phyloP scores from a whole-genome alignment of 2,888 invertebrate species.

The Habrosyne pyritoides region DNA sequence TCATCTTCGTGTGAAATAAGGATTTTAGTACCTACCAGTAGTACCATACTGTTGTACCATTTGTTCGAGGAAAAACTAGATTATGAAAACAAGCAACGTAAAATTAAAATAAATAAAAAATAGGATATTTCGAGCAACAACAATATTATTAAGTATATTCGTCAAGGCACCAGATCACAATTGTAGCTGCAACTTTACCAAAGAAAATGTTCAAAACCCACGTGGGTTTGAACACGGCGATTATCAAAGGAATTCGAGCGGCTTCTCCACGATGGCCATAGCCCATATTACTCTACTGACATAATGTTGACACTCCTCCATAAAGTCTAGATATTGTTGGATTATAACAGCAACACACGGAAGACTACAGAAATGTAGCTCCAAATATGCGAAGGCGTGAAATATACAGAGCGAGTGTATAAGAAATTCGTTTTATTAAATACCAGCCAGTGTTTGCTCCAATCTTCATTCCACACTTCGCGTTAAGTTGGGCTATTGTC shows the following conservation, averaged over 20 bases:
- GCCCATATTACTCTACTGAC: background rate
- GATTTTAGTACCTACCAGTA: too few relatives aligned
- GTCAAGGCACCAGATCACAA: background rate
- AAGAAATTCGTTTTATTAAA: background rate
- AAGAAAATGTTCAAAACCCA: background rate
- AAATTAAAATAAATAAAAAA: too few relatives aligned
- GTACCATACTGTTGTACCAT: too few relatives aligned
- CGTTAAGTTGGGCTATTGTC: background rate
- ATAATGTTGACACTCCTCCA: background rate
- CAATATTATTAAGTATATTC: too few relatives aligned
- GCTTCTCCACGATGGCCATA: background rate
- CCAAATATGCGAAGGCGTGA: background rate
- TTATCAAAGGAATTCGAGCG: constrained; percentile 2
- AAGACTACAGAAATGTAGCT: background rate
- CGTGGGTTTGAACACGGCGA: constrained; percentile 5
- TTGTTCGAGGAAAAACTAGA: too few relatives aligned
- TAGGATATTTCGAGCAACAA: too few relatives aligned
- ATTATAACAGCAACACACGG: background rate
- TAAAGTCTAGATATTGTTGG: background rate
- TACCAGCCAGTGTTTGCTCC: background rate
- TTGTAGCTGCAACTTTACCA: background rate
- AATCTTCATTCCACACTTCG: background rate
- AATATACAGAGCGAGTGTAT: background rate
- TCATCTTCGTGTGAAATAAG: too few relatives aligned
- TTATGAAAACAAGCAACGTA: too few relatives aligned